Evolutionary conservation across 2,797 vertebrate genomes (phyloP).

Genomic region (Caiman crocodilus): DNA sequence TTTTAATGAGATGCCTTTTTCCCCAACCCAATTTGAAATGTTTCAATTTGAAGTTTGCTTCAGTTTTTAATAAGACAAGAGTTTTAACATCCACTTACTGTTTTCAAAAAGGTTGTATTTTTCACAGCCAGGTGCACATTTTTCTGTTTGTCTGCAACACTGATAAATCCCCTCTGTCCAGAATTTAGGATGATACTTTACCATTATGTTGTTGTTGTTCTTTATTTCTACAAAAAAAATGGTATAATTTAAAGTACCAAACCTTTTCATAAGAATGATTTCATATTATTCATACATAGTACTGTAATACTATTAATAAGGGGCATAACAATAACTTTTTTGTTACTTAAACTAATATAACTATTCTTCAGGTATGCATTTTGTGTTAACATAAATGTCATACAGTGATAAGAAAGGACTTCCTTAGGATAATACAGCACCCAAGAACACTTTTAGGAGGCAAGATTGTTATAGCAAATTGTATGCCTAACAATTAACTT

Average conservation of each 20-base stretch:
- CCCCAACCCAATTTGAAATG: not conserved
- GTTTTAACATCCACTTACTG: conserved; percentile 80
- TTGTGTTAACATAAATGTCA: not conserved
- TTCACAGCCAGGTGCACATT: conserved; percentile 92
- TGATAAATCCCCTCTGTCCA: conserved; percentile 93
- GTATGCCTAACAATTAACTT: not conserved
- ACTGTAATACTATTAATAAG: not conserved
- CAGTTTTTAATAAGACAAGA: no score
- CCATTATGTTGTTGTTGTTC: conserved; percentile 86
- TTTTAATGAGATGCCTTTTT: not conserved
- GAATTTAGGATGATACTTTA: conserved; percentile 95
- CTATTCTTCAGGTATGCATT: not conserved
- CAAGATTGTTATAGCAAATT: not conserved
- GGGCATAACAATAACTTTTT: not conserved
- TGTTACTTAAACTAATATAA: not conserved
- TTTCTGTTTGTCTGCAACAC: conserved; percentile 94
- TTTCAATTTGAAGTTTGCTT: no score
- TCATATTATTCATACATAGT: not conserved
- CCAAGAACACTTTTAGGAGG: not conserved
- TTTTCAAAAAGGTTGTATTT: conserved; percentile 91
- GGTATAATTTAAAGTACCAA: not conserved
- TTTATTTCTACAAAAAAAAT: conserved; percentile 86
- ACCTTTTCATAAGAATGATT: not conserved
- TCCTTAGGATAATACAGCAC: not conserved
- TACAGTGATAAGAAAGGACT: not conserved